Evolutionary conservation across 2,888 invertebrate species (phyloP).

Genomic region (Polydesmus complanatus): DNA sequence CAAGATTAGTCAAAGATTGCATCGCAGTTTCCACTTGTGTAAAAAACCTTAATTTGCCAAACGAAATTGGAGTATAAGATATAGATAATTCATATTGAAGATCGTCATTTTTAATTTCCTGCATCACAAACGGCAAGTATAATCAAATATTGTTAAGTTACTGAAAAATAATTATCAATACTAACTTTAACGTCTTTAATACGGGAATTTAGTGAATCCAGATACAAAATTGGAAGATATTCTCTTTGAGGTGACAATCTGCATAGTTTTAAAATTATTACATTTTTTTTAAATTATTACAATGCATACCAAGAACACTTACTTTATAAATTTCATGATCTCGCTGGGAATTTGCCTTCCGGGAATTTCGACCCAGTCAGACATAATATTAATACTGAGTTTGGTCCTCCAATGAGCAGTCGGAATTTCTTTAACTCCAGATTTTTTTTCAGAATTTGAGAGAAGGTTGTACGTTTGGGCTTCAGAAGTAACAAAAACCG

Average conservation of each 20-base stretch:
- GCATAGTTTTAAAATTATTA: constrained; percentile 18
- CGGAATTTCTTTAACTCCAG: constrained; percentile 31
- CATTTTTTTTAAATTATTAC: constrained; percentile 5
- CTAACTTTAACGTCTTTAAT: constrained; percentile 53
- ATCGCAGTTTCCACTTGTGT: constrained; percentile 63
- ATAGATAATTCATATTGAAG: constrained; percentile 51
- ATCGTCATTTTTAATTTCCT: constrained; percentile 42
- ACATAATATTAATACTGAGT: constrained; percentile 60
- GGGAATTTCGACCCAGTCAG: constrained; percentile 53
- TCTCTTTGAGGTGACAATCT: constrained; percentile 46
- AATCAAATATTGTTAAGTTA: neutral
- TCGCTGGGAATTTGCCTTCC: constrained; percentile 52
- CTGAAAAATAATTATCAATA: neutral
- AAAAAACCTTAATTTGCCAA: constrained; percentile 57
- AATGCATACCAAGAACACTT: constrained; percentile 20
- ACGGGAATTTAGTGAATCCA: constrained; percentile 69
- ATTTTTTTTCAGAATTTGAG: constrained; percentile 19
- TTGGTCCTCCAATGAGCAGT: constrained; percentile 60
- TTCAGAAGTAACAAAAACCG: constrained; percentile 58
- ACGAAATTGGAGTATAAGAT: constrained; percentile 56
- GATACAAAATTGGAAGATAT: constrained; percentile 68
- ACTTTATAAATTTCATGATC: constrained; percentile 47
- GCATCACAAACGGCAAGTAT: neutral
- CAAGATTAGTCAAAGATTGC: constrained; percentile 42
- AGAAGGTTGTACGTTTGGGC: constrained; percentile 42